A percentile compares a stretch with the other conserved stretches of the same genome.
Conservation (phyloP, 1,140 invertebrate species). For the Andrena cerasifolii region DNA sequence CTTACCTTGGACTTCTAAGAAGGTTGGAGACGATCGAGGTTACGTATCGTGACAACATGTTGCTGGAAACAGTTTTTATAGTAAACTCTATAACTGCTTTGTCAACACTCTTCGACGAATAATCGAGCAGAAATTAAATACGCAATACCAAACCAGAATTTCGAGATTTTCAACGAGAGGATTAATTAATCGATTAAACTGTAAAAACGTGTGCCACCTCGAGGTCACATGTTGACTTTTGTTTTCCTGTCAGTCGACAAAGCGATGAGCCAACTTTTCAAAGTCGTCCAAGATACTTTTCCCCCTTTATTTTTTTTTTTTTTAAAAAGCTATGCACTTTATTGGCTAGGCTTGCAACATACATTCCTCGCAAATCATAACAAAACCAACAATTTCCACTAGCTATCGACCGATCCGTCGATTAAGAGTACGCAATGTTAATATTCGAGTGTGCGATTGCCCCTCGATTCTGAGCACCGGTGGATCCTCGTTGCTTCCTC, state of each 20-base stretch:
- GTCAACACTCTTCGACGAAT: neutral
- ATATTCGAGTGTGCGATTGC: slow-evolving; percentile 44
- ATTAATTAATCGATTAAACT: neutral
- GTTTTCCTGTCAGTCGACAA: neutral
- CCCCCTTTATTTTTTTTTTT: neutral
- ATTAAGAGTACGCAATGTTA: slow-evolving; percentile 54
- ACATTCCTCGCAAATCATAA: slow-evolving; percentile 64
- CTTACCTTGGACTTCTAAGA: slow-evolving; percentile 12
- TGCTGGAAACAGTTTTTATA: neutral
- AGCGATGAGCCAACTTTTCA: neutral
- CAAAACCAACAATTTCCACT: slow-evolving; percentile 60
- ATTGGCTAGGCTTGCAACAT: slow-evolving; percentile 67
- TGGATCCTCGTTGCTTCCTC: neutral
- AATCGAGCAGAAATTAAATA: neutral
- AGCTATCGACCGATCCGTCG: slow-evolving; percentile 47
- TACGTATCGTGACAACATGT: slow-evolving; percentile 16
- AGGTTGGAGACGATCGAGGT: slow-evolving; percentile 22
- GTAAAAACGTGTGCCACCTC: too few species aligned
- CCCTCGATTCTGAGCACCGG: slow-evolving; percentile 7
- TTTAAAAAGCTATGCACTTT: slow-evolving; percentile 69
- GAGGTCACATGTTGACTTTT: neutral
- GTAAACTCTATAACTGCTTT: too few species aligned
- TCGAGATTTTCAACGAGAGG: neutral
- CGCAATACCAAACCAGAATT: neutral
- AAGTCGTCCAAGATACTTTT: neutral